Evolutionary conservation across 1,140 invertebrate genomes (phyloP).

Genomic region (Pinna nobilis): DNA sequence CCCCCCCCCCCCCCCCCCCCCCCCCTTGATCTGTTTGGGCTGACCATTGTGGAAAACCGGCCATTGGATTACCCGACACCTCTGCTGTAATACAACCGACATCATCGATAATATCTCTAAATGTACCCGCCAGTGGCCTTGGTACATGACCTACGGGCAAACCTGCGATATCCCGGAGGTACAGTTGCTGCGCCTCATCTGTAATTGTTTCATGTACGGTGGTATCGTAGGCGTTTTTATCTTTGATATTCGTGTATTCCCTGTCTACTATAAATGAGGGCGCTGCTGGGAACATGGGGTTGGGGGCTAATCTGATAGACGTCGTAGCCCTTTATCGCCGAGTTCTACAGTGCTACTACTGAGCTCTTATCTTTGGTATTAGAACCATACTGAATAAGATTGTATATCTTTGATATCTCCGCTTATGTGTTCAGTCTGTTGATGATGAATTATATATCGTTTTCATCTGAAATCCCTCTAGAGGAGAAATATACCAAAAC

Average conservation of each 20-base stretch:
- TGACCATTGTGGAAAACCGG: slow-evolving; percentile 40
- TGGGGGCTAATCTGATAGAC: slow-evolving; percentile 28
- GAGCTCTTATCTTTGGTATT: too few relatives aligned
- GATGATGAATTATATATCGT: too few relatives aligned
- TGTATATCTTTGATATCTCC: too few relatives aligned
- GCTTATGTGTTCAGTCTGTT: too few relatives aligned
- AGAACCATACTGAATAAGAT: too few relatives aligned
- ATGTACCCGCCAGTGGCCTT: slow-evolving; percentile 22
- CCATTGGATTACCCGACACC: slow-evolving; percentile 11
- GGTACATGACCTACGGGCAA: slow-evolving; percentile 33
- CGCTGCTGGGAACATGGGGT: neutral
- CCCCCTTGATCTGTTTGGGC: slow-evolving; percentile 17
- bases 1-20: too few relatives aligned
- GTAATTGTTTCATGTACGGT: too few relatives aligned
- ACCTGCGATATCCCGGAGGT: slow-evolving; percentile 27
- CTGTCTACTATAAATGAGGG: slow-evolving; percentile 4
- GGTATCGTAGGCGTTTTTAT: slow-evolving; percentile 25
- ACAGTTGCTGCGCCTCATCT: slow-evolving; percentile 7
- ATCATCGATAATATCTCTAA: slow-evolving; percentile 31
- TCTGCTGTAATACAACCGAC: slow-evolving; percentile 19
- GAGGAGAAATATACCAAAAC: too few relatives aligned
- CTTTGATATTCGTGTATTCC: slow-evolving; percentile 38
- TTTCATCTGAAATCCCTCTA: too few relatives aligned
- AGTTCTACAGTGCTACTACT: slow-evolving; percentile 12
- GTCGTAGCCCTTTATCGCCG: slow-evolving; percentile 33